Evolutionary conservation across 2,888 invertebrate species (phyloP), one percentile per base, ranked within the genome.

Genomic region (Lamproptera curius): DNA sequence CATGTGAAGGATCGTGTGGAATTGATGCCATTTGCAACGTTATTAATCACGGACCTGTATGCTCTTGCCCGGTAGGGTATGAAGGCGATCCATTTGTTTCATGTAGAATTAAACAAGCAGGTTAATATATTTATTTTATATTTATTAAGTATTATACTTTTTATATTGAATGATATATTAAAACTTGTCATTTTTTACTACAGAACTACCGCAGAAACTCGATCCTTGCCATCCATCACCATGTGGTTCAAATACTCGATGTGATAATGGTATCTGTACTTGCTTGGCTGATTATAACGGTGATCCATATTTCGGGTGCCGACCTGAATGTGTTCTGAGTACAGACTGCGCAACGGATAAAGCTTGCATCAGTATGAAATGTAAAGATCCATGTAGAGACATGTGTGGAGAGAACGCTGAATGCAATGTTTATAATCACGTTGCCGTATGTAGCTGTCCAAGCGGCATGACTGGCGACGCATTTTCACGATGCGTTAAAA

Each of bases 341-440:
- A 90, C 92, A 0, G 95, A 96, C 65, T 97, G 96, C 76, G 85
- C 93, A 1, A 81, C 90, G 41, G 92, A 94, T 65, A 91, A 90
- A 67, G 93, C 95, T 13, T 97, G 97, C 66, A 82, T 93, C 26
- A 90, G 92, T 52, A 93, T 92, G 50, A 95, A 95, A 78, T 97
- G 97, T 67, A 79, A 90, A n/a, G 92, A 96, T 77, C 96, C 96
- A 3, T 96, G 96, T 62, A 91, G 91, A n/a, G 93, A 93, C 54
- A 92, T 92, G 61, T 96, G 96, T 67, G 96, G 94, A 8, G 78
- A 89, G 42, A 92, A 92, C 66, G 93, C 95, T 1, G 87, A 92
- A 47, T 96, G 96, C 67, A 92, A 92, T 62, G 93, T 94, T 11
- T 91, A 93, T 44, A 95, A 95, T 64, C 95, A 91, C 54, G 82